A percentile compares a stretch with the other conserved stretches of the same genome.
phyloP scores from a whole-genome alignment of 2,888 invertebrate species.

The Eudemis profundana region DNA sequence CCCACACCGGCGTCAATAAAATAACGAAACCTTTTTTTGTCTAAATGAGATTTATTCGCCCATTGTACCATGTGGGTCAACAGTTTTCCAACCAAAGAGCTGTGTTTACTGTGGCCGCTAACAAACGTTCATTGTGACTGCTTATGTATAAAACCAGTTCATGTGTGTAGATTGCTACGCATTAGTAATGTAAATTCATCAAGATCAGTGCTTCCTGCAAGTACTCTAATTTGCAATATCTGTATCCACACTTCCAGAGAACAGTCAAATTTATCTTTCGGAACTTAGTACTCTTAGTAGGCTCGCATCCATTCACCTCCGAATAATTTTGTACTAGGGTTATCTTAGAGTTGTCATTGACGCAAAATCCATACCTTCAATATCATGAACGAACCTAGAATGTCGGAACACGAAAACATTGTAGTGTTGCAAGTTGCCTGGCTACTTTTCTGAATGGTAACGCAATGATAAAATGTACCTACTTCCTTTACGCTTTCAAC shows the following conservation, averaged over 20 bases:
- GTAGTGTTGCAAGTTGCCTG: not conserved
- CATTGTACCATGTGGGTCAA: slow-evolving; percentile 78
- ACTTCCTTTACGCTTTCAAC: slow-evolving; percentile 1
- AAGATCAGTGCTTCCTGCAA: slow-evolving; percentile 24
- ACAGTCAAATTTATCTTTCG: too few species aligned
- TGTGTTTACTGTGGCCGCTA: slow-evolving; percentile 61
- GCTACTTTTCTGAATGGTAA: not conserved
- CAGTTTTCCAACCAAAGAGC: slow-evolving; percentile 66
- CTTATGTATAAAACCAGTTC: slow-evolving; percentile 59
- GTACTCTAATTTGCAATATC: slow-evolving; percentile 8
- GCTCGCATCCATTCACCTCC: too few species aligned
- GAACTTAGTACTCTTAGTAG: too few species aligned
- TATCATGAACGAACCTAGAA: too few species aligned
- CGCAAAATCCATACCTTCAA: too few species aligned
- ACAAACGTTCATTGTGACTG: slow-evolving; percentile 61
- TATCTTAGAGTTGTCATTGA: too few species aligned
- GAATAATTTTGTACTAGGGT: too few species aligned
- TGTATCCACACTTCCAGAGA: too few species aligned
- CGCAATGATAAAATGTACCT: not conserved
- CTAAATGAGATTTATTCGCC: slow-evolving; percentile 74
- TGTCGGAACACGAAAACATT: not conserved
- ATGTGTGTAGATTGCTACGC: slow-evolving; percentile 44
- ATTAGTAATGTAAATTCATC: slow-evolving; percentile 44
- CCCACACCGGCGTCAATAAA: slow-evolving; percentile 53
- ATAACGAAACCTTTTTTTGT: slow-evolving; percentile 66